Evolutionary conservation across 2,888 invertebrate genomes (phyloP).

Genomic region (Aplocera efformata): DNA sequence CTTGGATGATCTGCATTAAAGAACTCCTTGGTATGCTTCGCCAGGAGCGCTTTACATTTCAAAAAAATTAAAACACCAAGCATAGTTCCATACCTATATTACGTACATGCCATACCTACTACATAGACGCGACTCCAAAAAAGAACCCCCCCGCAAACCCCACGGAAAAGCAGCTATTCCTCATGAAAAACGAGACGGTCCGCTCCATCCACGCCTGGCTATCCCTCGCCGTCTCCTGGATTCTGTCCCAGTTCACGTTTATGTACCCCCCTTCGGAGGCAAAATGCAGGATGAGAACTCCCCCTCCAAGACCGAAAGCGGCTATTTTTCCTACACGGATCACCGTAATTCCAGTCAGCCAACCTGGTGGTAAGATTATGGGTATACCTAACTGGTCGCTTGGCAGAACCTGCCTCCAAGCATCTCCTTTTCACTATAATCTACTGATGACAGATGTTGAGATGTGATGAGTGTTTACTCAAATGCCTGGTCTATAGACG

Average conservation of each 20-base stretch:
- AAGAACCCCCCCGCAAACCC: slow-evolving; percentile 93
- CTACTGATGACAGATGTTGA: no score
- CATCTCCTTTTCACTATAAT: no score
- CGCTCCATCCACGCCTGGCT: slow-evolving; percentile 87
- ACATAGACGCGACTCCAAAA: slow-evolving; percentile 87
- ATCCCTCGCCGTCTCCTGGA: slow-evolving; percentile 86
- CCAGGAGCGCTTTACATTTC: no score
- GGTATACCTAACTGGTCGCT: no score
- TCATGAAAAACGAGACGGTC: slow-evolving; percentile 80
- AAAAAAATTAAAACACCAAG: no score
- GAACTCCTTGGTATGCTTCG: no score
- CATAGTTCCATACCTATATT: slow-evolving; percentile 14
- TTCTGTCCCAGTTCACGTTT: slow-evolving; percentile 92
- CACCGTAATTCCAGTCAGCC: slow-evolving; percentile 87
- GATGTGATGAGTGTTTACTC: no score
- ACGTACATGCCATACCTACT: slow-evolving; percentile 25
- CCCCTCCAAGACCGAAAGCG: slow-evolving; percentile 93
- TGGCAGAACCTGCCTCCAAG: no score
- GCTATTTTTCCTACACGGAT: slow-evolving; percentile 93
- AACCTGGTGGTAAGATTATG: slow-evolving; percentile 40
- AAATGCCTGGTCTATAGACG: no score
- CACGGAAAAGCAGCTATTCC: slow-evolving; percentile 85
- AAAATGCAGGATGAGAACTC: slow-evolving; percentile 91
- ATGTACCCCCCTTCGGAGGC: slow-evolving; percentile 94
- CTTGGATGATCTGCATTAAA: no score